phyloP scores from a whole-genome alignment of 2,797 vertebrate genomes.

The Cynodonichthys magdalenae region DNA sequence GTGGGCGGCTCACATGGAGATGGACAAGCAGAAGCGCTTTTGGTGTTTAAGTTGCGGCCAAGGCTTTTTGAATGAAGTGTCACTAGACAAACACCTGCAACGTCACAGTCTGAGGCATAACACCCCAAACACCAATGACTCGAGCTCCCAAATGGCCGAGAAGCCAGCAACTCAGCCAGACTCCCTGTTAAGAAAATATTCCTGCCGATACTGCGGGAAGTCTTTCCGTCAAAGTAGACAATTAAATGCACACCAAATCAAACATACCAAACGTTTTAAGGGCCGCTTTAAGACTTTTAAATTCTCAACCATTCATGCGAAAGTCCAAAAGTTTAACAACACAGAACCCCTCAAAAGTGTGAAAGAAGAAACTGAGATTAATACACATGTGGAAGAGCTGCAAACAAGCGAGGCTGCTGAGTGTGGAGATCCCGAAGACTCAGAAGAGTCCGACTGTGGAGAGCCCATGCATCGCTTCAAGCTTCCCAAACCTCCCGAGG shows the following conservation, averaged over 20 bases:
- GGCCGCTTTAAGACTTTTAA: not conserved
- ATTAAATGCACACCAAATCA: constrained; percentile 39
- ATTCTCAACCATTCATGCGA: not conserved
- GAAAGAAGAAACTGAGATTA: constrained; percentile 10
- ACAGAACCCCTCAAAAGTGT: not conserved
- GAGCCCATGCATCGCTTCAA: constrained; percentile 28
- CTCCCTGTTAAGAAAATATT: constrained; percentile 22
- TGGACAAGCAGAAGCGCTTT: constrained; percentile 60
- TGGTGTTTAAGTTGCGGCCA: constrained; percentile 70
- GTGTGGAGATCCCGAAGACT: not conserved
- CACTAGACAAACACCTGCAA: constrained; percentile 59
- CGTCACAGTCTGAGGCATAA: constrained; percentile 47
- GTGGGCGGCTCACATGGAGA: constrained; percentile 54
- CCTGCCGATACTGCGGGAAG: constrained; percentile 54
- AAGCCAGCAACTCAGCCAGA: constrained; percentile 45
- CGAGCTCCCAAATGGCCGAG: constrained; percentile 27
- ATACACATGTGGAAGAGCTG: not conserved
- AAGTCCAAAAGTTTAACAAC: constrained; percentile 4
- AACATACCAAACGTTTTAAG: constrained; percentile 10
- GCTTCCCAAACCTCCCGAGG: not conserved
- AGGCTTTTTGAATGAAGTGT: constrained; percentile 58
- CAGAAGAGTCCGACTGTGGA: constrained; percentile 44
- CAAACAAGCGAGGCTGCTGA: not conserved
- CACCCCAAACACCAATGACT: constrained; percentile 25
- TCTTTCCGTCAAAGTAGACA: constrained; percentile 42